Conservation (phyloP, 2,113 vertebrate species). For the Colaptes auratus region DNA sequence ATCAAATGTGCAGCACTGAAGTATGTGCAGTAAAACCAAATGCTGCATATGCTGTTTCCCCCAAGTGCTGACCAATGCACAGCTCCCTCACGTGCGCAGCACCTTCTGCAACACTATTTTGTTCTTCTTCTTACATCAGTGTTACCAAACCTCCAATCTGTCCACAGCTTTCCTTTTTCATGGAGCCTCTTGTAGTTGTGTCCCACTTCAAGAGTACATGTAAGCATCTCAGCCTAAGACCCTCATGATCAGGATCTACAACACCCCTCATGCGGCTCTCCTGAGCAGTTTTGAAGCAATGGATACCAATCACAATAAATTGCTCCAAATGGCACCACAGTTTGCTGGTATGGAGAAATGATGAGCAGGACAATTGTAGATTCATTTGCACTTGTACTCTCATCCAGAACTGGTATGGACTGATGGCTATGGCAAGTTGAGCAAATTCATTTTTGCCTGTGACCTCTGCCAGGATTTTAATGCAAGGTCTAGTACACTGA, state of each 20-base stretch:
- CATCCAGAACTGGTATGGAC: constrained; percentile 22
- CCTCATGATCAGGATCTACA: neutral
- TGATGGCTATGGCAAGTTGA: constrained; percentile 7
- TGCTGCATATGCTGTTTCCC: neutral
- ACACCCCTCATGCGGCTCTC: neutral
- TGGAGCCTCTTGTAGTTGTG: neutral
- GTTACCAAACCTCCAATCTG: neutral
- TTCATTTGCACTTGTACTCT: constrained; percentile 28
- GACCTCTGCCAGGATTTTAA: constrained; percentile 52
- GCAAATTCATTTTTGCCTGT: constrained; percentile 29
- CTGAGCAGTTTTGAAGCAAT: neutral
- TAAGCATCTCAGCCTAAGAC: neutral
- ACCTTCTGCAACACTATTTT: neutral
- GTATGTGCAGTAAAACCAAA: neutral
- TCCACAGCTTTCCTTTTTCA: neutral
- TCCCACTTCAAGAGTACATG: neutral
- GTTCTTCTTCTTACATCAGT: neutral
- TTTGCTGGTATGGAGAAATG: constrained; percentile 42
- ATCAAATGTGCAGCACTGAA: neutral
- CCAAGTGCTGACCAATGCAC: neutral
- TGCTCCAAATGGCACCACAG: neutral
- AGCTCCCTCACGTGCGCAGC: neutral
- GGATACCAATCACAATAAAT: constrained; percentile 14
- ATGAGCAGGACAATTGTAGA: constrained; percentile 14
- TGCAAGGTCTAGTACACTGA: constrained; percentile 2